Evolutionary conservation across 1,140 invertebrate species (phyloP), one percentile per base, ranked within the genome.

Genomic region (Scaptomyza hsui): DNA sequence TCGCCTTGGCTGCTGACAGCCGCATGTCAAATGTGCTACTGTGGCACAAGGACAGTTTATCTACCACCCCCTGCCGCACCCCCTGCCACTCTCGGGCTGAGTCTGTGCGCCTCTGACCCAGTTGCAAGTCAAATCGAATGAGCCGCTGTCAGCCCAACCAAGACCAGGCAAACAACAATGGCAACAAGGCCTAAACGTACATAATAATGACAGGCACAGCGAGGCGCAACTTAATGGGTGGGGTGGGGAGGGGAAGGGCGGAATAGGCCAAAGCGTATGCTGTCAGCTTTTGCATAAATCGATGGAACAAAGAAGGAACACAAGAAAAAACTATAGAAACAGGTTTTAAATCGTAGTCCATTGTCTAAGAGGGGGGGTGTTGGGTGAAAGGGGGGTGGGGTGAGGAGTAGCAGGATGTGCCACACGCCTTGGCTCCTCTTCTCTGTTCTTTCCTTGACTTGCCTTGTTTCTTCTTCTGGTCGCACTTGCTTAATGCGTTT

Each of bases 251-350:
- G 24, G 49, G 24, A 26, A 9, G 26, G 37, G 39, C 1, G 15
- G 26, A 29, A 7, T 7, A 3, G 32, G 32, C 32, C n/a, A n/a
- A 35, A 24, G 62, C 32, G 42, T 41, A 9, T 29, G 51, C 53
- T 72, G 67, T 70, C 63, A 52, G 35, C n/a, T 67, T 85, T 86
- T 68, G 61, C 81, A 86, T 85, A 85, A 85, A 85, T 85, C 81
- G 81, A 86, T 77, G 61, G 15, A 52, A 9, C 19, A 39, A 45
- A 48, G 32, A 29, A 41, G 9, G 15, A 44, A 49, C 10, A 26
- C 7, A 13, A 18, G 19, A 63, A 6, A 39, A 45, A 26, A 68
- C 55, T 57, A 62, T 29, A 57, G 32, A 16, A 75, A 55, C 61
- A 57, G 44, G 72, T 76, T 85, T 29, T 83, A 76, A 70, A 64